Evolutionary conservation across 2,888 invertebrate species (phyloP), one percentile per base, ranked within the genome.

Genomic region (Phyllotreta striolata): DNA sequence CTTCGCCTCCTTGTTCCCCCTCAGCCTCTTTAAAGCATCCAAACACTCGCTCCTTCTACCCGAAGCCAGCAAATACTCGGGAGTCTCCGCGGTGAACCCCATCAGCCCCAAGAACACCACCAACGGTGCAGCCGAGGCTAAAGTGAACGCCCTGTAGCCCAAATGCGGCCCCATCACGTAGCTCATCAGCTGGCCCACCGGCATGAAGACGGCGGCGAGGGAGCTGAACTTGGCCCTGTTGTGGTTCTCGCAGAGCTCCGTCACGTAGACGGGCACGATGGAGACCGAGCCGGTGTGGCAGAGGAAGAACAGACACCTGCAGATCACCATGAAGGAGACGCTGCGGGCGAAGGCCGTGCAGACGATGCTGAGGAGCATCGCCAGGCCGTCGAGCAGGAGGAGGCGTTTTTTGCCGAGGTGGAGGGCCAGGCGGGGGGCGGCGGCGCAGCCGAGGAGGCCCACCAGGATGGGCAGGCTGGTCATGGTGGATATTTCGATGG

Each of bases 251-350:
- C 46, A 24, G 9, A 66, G 58, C 35, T 66, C 65, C 12, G 49
- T 61, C 7, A 52, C 1, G 43, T 59, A 64, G 6, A 55, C 13
- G 13, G 64, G 56, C 1, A 49, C 87, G 1, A 89, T 86, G 0
- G 81, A 12, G 35, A 54, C 10, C 8, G 13, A 7, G 12, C 46
- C 43, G 8, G 5, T 6, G 12, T n/a, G 39, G 7, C 39, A 37
- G 0, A 38, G 9, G 12, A 38, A 41, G 10, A 44, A 38, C 4
- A 51, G 9, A 2, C 47, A 8, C 35, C 61, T 41, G 10, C 13
- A 12, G n/a, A 43, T 34, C 9, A 55, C 38, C 7, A 55, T 43
- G 0, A 41, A 35, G 6, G 8, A 24, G 5, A 64, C 40, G n/a
- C 51, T 41, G 1, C 14, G 38, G 10, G 51, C 56, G 13, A 51